Percentiles rank a stretch among this genome's conserved stretches.
Evolutionary conservation across 1,140 invertebrate species (phyloP).

Genomic region (Drosophila pallidifrons): DNA sequence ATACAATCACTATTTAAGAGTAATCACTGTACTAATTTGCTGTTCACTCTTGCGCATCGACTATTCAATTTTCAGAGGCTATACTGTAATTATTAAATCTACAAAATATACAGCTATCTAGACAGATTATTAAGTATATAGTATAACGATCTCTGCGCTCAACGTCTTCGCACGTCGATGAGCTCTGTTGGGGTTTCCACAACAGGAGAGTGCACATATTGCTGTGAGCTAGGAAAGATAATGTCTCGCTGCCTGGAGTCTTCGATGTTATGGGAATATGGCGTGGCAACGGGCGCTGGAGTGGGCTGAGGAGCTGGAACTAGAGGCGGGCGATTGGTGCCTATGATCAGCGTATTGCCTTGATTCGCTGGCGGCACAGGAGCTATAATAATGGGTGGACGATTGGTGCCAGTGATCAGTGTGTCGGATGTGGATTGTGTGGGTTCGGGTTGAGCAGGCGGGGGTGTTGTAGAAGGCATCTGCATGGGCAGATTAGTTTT

Average conservation of each 20-base stretch:
- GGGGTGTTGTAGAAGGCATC: slow-evolving; percentile 13
- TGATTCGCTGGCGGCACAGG: slow-evolving; percentile 6
- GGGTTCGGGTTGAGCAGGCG: background rate
- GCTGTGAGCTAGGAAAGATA: slow-evolving; percentile 13
- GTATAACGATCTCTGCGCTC: background rate
- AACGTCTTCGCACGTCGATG: slow-evolving; percentile 19
- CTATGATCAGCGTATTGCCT: slow-evolving; percentile 5
- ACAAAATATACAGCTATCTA: background rate
- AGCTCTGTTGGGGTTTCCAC: background rate
- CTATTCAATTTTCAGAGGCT: no score
- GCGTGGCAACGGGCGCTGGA: background rate
- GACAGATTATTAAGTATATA: background rate
- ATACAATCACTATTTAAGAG: no score
- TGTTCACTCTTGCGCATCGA: no score
- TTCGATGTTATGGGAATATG: slow-evolving; percentile 8
- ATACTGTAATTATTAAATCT: slow-evolving; percentile 8
- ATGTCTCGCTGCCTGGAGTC: slow-evolving; percentile 5
- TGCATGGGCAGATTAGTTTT: slow-evolving; percentile 5
- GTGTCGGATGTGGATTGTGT: background rate
- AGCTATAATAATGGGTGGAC: slow-evolving; percentile 2
- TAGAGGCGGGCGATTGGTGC: slow-evolving; percentile 28
- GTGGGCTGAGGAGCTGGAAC: background rate
- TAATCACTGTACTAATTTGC: no score
- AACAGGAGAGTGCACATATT: background rate
- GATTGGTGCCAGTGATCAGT: slow-evolving; percentile 18